phyloP scores from a whole-genome alignment of 92 coral and sea anemone genomes.

The Palythoa grandis region DNA sequence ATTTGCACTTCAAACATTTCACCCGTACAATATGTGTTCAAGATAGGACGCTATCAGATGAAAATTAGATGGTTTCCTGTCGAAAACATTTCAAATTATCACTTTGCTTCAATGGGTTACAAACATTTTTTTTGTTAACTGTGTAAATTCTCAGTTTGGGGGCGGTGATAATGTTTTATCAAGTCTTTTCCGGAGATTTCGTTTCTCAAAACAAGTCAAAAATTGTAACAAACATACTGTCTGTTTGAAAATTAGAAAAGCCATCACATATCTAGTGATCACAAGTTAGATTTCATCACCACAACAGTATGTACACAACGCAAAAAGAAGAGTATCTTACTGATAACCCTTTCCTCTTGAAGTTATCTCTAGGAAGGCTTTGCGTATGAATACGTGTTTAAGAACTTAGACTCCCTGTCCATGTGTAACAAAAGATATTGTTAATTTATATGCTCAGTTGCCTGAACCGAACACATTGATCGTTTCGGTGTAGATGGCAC shows the following conservation, averaged over 20 bases:
- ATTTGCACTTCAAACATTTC: slow-evolving; percentile 57
- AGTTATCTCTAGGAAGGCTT: slow-evolving; percentile 79
- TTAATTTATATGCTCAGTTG: slow-evolving; percentile 58
- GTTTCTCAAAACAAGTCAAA: slow-evolving; percentile 70
- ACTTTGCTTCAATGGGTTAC: slow-evolving; percentile 60
- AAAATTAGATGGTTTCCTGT: slow-evolving; percentile 87
- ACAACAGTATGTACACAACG: slow-evolving; percentile 80
- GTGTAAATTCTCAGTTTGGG: slow-evolving; percentile 61
- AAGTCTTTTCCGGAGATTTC: slow-evolving; percentile 54
- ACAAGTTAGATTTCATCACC: slow-evolving; percentile 89
- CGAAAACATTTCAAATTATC: slow-evolving; percentile 85
- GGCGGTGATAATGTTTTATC: slow-evolving; percentile 59
- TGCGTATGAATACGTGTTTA: slow-evolving; percentile 81
- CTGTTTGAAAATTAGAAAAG: slow-evolving; percentile 77
- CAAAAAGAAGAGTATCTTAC: slow-evolving; percentile 70
- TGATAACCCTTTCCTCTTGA: slow-evolving; percentile 86
- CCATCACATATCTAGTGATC: slow-evolving; percentile 83
- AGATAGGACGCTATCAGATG: slow-evolving; percentile 82
- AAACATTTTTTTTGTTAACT: slow-evolving; percentile 48
- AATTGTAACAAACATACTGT: slow-evolving; percentile 74
- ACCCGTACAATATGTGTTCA: slow-evolving; percentile 67
- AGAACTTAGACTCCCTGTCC: slow-evolving; percentile 73
- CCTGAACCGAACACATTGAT: background rate
- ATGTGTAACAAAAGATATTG: slow-evolving; percentile 77
- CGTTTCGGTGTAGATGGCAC: slow-evolving; percentile 21